These are phyloP conservation scores for Drosophila bocqueti DNA, from an alignment of 1,140 invertebrate genomes.

Conservation along the genomic window DNA sequence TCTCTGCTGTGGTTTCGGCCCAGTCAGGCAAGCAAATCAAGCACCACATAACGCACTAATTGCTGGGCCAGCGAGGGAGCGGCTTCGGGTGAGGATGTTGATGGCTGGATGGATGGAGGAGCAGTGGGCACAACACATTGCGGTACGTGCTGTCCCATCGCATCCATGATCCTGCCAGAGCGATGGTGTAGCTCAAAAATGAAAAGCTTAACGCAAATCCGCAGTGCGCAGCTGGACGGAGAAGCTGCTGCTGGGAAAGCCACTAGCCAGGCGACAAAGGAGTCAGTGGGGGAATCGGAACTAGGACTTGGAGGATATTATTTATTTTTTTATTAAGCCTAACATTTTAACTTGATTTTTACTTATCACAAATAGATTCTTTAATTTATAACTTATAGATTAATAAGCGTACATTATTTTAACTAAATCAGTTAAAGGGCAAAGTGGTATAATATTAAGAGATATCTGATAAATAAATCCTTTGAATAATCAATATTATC, in stretches of 20 bases:
- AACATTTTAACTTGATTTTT: not conserved
- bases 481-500: too few relatives aligned
- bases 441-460: not conserved
- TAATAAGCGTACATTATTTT: too few relatives aligned
- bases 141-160: constrained; percentile 48
- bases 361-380: not conserved
- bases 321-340: not conserved
- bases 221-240: constrained; percentile 65
- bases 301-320: not conserved
- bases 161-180: constrained; percentile 51
- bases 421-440: not conserved
- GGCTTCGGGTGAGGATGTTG: not conserved
- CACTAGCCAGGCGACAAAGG: constrained; percentile 35
- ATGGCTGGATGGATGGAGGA: not conserved
- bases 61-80: constrained; percentile 31
- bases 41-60: constrained; percentile 70
- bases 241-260: constrained; percentile 26
- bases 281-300: not conserved
- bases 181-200: constrained; percentile 71
- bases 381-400: not conserved
- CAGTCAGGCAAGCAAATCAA: constrained; percentile 70
- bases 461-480: too few relatives aligned
- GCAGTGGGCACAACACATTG: constrained; percentile 30
- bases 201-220: constrained; percentile 80
- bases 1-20: constrained; percentile 36